These are phyloP conservation scores for Leptothorax acervorum DNA, from an alignment of 2,888 invertebrate genomes.

Conservation along the genomic window DNA sequence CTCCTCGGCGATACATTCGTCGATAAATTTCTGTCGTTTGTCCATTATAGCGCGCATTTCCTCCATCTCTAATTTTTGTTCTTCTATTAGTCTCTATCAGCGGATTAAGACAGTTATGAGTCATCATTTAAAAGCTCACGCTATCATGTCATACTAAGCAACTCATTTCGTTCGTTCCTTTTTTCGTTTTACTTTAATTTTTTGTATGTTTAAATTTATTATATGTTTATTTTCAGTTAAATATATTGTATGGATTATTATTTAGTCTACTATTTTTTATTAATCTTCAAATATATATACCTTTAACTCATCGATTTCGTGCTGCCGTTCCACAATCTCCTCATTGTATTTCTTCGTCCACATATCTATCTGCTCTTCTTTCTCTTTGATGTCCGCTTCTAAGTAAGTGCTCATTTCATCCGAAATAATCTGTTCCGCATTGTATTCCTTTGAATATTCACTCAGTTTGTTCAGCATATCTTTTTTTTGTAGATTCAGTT, in stretches of 20 bases:
- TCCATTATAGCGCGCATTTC: constrained; percentile 65
- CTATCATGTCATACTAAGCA: background rate
- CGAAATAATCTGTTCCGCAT: constrained; percentile 71
- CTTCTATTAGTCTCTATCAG: constrained; percentile 74
- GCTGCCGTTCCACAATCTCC: constrained; percentile 73
- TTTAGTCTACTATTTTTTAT: background rate
- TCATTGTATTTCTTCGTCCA: constrained; percentile 77
- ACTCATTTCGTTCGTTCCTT: background rate
- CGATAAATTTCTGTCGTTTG: constrained; percentile 73
- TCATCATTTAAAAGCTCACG: background rate
- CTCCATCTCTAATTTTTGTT: constrained; percentile 72
- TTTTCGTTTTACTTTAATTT: background rate
- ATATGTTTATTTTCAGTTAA: constrained; percentile 19
- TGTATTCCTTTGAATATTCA: constrained; percentile 55
- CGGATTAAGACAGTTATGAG: background rate
- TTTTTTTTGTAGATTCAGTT: constrained; percentile 63
- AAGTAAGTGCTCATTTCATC: constrained; percentile 70
- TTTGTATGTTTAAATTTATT: background rate
- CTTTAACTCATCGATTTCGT: constrained; percentile 74
- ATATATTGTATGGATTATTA: background rate
- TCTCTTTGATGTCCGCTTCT: constrained; percentile 64
- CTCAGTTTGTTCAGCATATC: constrained; percentile 68
- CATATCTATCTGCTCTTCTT: constrained; percentile 71
- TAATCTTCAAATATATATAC: constrained; percentile 64
- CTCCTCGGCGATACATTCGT: constrained; percentile 70